A percentile compares a stretch with the other conserved stretches of the same genome.
Conservation (phyloP, 2,888 invertebrate genomes). For the Rhorus exstirpatorius region DNA sequence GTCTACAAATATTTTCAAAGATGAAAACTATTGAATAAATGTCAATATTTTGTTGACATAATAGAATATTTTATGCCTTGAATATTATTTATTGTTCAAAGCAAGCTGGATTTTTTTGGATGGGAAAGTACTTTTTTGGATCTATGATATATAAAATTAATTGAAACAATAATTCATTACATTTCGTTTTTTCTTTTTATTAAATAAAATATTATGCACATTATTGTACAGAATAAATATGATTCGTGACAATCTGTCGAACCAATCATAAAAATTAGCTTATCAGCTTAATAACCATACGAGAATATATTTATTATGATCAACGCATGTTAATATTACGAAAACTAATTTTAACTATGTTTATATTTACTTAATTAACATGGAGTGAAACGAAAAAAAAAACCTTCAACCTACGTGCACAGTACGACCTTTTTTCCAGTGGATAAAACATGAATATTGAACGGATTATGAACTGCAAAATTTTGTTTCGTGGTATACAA, state of each 20-base stretch:
- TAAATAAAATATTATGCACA: neutral
- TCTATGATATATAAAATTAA: slow-evolving; percentile 6
- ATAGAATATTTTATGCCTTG: slow-evolving; percentile 7
- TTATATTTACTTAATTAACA: no score
- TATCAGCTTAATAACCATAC: neutral
- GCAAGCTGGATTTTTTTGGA: slow-evolving; percentile 10
- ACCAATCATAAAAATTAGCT: neutral
- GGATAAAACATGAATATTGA: slow-evolving; percentile 17
- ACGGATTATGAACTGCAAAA: slow-evolving; percentile 16
- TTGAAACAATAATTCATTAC: slow-evolving; percentile 6
- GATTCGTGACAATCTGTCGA: slow-evolving; percentile 4
- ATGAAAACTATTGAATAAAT: no score
- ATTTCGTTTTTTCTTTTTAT: slow-evolving; percentile 15
- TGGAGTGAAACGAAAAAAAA: no score
- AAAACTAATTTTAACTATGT: slow-evolving; percentile 4
- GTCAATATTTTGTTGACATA: slow-evolving; percentile 10
- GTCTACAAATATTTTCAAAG: neutral
- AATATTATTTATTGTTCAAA: neutral
- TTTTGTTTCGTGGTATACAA: slow-evolving; percentile 13
- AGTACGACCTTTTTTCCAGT: slow-evolving; percentile 17
- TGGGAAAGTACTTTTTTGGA: slow-evolving; percentile 3
- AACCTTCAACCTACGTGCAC: slow-evolving; percentile 10
- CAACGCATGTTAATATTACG: neutral
- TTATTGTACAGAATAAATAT: slow-evolving; percentile 16
- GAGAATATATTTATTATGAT: slow-evolving; percentile 1